Conservation (phyloP, 2,113 vertebrate genomes). For the Prolemur simus region DNA sequence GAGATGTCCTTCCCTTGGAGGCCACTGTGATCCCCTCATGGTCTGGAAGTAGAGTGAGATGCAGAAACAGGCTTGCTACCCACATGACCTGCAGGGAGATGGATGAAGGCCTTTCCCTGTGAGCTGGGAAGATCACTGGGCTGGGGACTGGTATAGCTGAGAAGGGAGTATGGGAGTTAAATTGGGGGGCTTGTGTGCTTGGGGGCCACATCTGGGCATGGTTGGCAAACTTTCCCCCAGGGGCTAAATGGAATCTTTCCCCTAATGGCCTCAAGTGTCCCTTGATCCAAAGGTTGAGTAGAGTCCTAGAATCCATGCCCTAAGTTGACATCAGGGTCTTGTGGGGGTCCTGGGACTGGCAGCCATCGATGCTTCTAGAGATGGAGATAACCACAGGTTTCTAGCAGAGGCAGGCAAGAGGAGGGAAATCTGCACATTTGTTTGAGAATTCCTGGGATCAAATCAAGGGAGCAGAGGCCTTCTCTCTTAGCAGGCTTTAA, state of each 20-base stretch:
- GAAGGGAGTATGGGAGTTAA: neutral
- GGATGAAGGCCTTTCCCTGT: neutral
- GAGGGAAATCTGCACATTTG: neutral
- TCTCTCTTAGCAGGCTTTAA: neutral
- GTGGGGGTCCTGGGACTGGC: neutral
- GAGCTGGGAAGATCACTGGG: neutral
- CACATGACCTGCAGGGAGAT: neutral
- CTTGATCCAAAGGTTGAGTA: neutral
- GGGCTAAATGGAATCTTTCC: neutral
- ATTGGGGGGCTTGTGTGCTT: fast-evolving
- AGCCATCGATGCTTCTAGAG: neutral
- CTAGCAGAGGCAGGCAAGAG: neutral
- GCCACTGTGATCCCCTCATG: neutral
- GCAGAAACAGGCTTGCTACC: neutral
- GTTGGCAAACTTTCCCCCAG: neutral
- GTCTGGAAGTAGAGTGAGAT: neutral
- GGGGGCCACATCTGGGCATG: neutral
- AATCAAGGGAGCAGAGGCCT: neutral
- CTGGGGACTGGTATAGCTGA: neutral
- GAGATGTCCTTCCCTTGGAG: neutral
- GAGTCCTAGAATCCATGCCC: neutral
- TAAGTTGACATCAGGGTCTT: neutral
- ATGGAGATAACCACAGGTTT: neutral
- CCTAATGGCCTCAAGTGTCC: neutral
- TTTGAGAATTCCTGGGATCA: neutral